A percentile compares a stretch with the other conserved stretches of the same genome.
phyloP scores from a whole-genome alignment of 2,113 vertebrate species.

The Acrocephalus kingi region DNA sequence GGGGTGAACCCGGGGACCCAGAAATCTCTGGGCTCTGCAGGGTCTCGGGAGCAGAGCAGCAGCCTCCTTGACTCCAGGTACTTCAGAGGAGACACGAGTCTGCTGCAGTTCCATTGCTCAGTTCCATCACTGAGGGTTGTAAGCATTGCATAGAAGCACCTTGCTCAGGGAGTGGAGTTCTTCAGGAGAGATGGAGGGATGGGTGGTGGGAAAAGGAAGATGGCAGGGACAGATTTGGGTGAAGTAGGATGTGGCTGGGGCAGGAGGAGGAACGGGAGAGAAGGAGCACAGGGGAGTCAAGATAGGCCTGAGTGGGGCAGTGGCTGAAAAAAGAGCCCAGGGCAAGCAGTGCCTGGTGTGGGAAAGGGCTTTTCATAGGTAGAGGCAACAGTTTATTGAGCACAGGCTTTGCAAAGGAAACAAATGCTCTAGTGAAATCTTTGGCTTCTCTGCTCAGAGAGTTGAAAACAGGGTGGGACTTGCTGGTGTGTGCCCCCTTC shows the following conservation, averaged over 20 bases:
- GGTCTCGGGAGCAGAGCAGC: not conserved
- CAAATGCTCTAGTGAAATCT: not conserved
- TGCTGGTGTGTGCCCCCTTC: not conserved
- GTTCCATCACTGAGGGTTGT: not conserved
- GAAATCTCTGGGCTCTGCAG: not conserved
- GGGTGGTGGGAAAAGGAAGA: not conserved
- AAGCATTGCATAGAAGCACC: not conserved
- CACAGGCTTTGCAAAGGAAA: not conserved
- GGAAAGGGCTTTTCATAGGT: not conserved
- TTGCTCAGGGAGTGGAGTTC: not conserved
- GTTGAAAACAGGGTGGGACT: not conserved
- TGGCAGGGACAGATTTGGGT: not conserved
- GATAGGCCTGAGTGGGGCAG: not conserved
- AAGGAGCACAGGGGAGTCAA: not conserved
- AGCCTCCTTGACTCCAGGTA: not conserved
- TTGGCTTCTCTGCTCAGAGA: not conserved
- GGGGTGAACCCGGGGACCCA: not conserved
- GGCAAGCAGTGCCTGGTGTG: not conserved
- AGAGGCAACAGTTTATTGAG: not conserved
- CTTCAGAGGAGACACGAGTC: not conserved
- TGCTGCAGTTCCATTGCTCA: rapidly evolving
- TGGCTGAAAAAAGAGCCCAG: not conserved
- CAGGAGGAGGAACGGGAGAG: not conserved
- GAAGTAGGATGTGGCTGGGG: not conserved
- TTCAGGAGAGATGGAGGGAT: not conserved